Conservation (phyloP, 2,888 invertebrate species). For the Drosophila tanythrix region DNA sequence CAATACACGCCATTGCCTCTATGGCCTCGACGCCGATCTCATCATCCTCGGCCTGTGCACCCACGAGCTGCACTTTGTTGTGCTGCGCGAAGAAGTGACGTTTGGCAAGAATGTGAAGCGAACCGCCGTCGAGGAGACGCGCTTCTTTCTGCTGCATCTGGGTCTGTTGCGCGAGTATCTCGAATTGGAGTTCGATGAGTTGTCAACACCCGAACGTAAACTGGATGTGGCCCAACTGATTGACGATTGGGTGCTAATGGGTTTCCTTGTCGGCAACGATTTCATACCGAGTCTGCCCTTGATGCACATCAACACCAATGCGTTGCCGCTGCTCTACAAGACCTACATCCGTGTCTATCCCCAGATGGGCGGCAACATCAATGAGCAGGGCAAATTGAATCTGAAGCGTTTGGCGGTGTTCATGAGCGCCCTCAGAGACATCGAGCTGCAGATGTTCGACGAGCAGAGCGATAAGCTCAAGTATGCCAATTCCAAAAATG, state of each 20-base stretch:
- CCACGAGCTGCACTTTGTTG: conserved; percentile 97
- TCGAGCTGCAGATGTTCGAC: conserved; percentile 91
- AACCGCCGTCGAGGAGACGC: conserved; percentile 93
- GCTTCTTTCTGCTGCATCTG: conserved; percentile 96
- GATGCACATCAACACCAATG: conserved; percentile 96
- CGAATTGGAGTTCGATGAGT: conserved; percentile 92
- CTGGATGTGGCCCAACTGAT: conserved; percentile 96
- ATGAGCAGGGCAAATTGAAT: conserved; percentile 94
- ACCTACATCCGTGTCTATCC: conserved; percentile 95
- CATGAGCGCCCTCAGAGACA: conserved; percentile 90
- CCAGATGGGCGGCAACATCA: conserved; percentile 96
- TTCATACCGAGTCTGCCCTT: conserved; percentile 98
- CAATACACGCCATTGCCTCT: conserved; percentile 97
- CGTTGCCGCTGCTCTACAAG: conserved; percentile 93
- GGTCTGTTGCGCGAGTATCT: conserved; percentile 96
- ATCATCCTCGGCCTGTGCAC: conserved; percentile 98
- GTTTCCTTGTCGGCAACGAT: conserved; percentile 98
- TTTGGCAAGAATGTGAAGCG: conserved; percentile 90
- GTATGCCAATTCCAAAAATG: conserved; percentile 91
- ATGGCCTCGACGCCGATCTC: conserved; percentile 98
- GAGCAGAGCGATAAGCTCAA: conserved; percentile 92
- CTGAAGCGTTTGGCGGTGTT: conserved; percentile 93
- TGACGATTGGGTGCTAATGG: conserved; percentile 99
- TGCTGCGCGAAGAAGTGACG: conserved; percentile 96
- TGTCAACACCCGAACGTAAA: conserved; percentile 88